These are phyloP conservation scores for Oophaga pumilio DNA, from an alignment of 2,113 vertebrate genomes.

Conservation along the genomic window DNA sequence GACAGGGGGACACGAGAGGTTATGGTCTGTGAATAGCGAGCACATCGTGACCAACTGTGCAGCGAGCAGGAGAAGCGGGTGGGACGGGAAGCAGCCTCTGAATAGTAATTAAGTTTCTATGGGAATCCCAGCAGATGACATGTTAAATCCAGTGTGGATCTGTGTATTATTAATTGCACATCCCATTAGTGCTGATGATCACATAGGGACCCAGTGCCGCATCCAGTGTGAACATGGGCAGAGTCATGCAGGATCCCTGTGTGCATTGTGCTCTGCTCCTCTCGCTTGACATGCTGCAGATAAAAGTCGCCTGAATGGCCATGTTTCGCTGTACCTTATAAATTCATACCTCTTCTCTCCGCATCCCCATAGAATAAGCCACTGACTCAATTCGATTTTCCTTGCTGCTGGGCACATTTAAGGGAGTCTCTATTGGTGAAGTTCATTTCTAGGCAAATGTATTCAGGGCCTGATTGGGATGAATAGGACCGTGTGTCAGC, in stretches of 20 bases:
- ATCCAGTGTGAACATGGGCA: slow-evolving; percentile 61
- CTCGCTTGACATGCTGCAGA: slow-evolving; percentile 88
- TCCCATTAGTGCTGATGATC: slow-evolving; percentile 61
- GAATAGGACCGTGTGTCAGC: slow-evolving; percentile 99
- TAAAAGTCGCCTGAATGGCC: slow-evolving; percentile 97
- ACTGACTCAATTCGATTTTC: slow-evolving; percentile 95
- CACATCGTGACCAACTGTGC: slow-evolving; percentile 80
- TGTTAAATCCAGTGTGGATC: slow-evolving; percentile 75
- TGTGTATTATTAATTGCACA: slow-evolving; percentile 68
- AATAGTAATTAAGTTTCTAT: slow-evolving; percentile 90
- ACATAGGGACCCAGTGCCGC: slow-evolving; percentile 62
- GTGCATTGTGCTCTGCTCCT: slow-evolving; percentile 59
- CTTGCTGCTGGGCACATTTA: slow-evolving; percentile 96
- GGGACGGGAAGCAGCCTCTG: slow-evolving; percentile 89
- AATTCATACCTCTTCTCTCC: slow-evolving; percentile 97
- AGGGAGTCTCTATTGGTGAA: slow-evolving; percentile 89
- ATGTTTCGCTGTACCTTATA: slow-evolving; percentile 98
- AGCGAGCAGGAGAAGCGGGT: slow-evolving; percentile 83
- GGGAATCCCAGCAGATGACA: slow-evolving; percentile 98
- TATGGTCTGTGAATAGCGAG: slow-evolving; percentile 5
- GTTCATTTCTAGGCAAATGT: slow-evolving; percentile 99
- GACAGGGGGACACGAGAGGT: background rate
- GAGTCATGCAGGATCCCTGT: slow-evolving; percentile 70
- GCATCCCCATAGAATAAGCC: slow-evolving; percentile 85
- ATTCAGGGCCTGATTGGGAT: slow-evolving; percentile 88